Evolutionary conservation across 2,888 invertebrate species (phyloP).

Genomic region (Allolobophora icterica): DNA sequence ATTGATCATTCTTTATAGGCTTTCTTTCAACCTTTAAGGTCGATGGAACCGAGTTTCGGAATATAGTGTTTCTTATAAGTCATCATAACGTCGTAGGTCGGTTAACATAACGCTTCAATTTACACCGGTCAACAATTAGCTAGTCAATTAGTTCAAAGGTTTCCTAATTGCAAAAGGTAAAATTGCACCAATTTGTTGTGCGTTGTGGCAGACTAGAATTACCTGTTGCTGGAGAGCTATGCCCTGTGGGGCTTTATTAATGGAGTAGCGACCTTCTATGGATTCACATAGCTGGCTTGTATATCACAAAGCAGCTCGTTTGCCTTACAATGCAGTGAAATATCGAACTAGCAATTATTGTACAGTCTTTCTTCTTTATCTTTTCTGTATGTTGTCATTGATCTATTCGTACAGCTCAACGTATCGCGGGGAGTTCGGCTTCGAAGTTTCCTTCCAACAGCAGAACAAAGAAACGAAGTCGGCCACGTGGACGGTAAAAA

Average conservation of each 20-base stretch:
- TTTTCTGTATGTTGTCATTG: background rate
- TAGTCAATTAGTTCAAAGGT: background rate
- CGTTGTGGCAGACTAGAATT: background rate
- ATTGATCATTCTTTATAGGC: too few relatives aligned
- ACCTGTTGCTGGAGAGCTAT: background rate
- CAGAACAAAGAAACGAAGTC: conserved; percentile 65
- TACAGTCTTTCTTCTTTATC: background rate
- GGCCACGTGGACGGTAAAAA: conserved; percentile 65
- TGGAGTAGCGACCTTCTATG: background rate
- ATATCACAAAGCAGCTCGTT: background rate
- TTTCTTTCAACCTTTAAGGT: too few relatives aligned
- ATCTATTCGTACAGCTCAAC: conserved; percentile 57
- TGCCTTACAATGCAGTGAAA: background rate
- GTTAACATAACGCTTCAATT: background rate
- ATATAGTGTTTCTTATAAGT: background rate
- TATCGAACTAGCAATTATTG: background rate
- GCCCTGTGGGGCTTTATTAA: background rate
- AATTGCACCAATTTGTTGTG: background rate
- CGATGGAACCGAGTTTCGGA: background rate
- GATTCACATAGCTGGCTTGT: background rate
- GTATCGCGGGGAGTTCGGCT: conserved; percentile 63
- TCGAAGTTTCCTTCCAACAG: conserved; percentile 62
- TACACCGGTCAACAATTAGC: background rate
- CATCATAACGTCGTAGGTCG: background rate
- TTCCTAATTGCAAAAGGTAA: background rate